Evolutionary conservation across 2,888 invertebrate species (phyloP), one percentile per base, ranked within the genome.

Genomic region (Aplocera efformata): DNA sequence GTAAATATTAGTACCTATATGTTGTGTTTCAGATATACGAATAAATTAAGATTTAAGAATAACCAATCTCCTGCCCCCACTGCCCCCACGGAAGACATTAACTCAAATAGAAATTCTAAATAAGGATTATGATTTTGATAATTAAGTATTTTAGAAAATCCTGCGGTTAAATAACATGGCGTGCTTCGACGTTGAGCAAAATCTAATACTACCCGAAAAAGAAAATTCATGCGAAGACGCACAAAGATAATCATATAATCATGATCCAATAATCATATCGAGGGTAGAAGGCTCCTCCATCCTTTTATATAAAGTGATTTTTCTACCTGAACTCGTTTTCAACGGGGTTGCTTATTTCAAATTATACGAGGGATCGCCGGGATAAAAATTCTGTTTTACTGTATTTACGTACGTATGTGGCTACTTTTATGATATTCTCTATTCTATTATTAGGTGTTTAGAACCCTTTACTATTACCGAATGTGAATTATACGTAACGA

Each of bases 201-300:
- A 40, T 32, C 30, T 17, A 20, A 8, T 31, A 31, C 29, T 17
- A 23, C 8, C 30, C 30, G n/a, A 21, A 22, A 33, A 46, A 51
- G 42, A 17, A 48, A 37, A 48, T 56, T 48, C 37, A 50, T 54
- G 49, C 42, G 37, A 41, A 41, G 38, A 53, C 49, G 48, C 48
- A 56, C 48, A 47, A 48, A 46, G 42, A 62, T 62, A 60, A 64
- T 65, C 56, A 65, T 58, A 64, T 66, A 72, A 67, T 67, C 67
- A 67, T 67, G 63, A 68, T 64, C 62, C 67, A 69, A 74, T 72
- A 73, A 71, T 63, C 62, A 69, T 67, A 67, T 57, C 38, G 50
- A 53, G 59, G 56, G 54, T 55, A 54, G 48, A 47, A 58, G 55
- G 43, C 55, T 53, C 46, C 47, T 38, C 35, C 53, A 61, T 59